Percentiles rank a stretch among this genome's conserved stretches.
phyloP scores from a whole-genome alignment of 2,797 vertebrate genomes.

The Balearica regulorum region DNA sequence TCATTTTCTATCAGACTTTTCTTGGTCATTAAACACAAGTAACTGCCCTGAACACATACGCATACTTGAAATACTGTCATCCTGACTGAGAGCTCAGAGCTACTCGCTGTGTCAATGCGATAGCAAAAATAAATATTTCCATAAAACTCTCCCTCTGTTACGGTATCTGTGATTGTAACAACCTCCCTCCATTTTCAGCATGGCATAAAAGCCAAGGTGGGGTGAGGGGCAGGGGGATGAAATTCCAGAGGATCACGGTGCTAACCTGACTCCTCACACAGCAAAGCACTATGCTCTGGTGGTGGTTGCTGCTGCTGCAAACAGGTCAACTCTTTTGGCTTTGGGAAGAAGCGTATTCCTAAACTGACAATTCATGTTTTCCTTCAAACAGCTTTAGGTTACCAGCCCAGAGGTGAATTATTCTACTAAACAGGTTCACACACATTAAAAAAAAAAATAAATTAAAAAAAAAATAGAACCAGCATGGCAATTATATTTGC shows the following conservation, averaged over 20 bases:
- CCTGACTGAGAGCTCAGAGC: background rate
- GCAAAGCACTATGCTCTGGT: background rate
- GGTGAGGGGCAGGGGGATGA: background rate
- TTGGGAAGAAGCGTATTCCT: background rate
- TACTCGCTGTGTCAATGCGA: background rate
- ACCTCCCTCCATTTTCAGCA: background rate
- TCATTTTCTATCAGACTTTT: background rate
- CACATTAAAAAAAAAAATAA: rapidly evolving
- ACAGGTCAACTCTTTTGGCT: background rate
- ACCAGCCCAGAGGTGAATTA: background rate
- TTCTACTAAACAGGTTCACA: background rate
- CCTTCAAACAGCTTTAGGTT: background rate
- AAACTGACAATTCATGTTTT: background rate
- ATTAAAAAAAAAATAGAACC: background rate
- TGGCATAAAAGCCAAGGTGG: background rate
- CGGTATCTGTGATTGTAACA: background rate
- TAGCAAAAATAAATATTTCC: background rate
- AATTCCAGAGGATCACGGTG: background rate
- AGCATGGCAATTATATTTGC: background rate
- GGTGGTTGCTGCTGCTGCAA: background rate
- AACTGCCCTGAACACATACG: background rate
- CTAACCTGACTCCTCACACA: background rate
- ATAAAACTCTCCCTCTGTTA: background rate
- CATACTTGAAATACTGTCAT: background rate
- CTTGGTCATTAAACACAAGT: background rate